Conservation (phyloP, 2,888 invertebrate genomes). For the Rhagophthalmus giganteus region DNA sequence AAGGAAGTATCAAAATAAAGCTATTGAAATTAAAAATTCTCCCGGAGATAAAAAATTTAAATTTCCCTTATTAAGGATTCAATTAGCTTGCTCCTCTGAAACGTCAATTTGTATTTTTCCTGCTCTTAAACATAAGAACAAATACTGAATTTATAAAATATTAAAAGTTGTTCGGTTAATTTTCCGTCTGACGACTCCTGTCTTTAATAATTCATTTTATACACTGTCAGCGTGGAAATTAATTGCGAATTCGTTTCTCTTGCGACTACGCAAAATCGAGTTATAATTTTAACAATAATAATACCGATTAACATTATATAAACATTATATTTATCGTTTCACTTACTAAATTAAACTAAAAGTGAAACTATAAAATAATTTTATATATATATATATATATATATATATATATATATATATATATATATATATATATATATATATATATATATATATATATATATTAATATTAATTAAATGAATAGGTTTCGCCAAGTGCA, state of each 20-base stretch:
- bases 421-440: too few relatives aligned
- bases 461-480: too few relatives aligned
- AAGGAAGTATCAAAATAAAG: slow-evolving; percentile 31
- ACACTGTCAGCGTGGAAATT: slow-evolving; percentile 30
- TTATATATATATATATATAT: too few relatives aligned
- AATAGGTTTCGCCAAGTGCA: too few relatives aligned
- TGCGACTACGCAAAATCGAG: slow-evolving; percentile 13
- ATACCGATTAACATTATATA: too few relatives aligned
- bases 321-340: too few relatives aligned
- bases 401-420: too few relatives aligned
- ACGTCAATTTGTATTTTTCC: slow-evolving; percentile 41
- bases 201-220: slow-evolving; percentile 40
- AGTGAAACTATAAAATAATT: too few relatives aligned
- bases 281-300: slow-evolving; percentile 4
- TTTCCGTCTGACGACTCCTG: slow-evolving; percentile 41
- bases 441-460: too few relatives aligned
- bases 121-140: slow-evolving; percentile 40
- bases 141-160: slow-evolving; percentile 49
- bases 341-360: too few relatives aligned
- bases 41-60: slow-evolving; percentile 25
- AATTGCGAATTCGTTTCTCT: slow-evolving; percentile 26
- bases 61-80: slow-evolving; percentile 36
- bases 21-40: slow-evolving; percentile 30
- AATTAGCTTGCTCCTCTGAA: slow-evolving; percentile 35
- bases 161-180: slow-evolving; percentile 49